phyloP scores from a whole-genome alignment of 2,113 vertebrate genomes.

The Parus major region DNA sequence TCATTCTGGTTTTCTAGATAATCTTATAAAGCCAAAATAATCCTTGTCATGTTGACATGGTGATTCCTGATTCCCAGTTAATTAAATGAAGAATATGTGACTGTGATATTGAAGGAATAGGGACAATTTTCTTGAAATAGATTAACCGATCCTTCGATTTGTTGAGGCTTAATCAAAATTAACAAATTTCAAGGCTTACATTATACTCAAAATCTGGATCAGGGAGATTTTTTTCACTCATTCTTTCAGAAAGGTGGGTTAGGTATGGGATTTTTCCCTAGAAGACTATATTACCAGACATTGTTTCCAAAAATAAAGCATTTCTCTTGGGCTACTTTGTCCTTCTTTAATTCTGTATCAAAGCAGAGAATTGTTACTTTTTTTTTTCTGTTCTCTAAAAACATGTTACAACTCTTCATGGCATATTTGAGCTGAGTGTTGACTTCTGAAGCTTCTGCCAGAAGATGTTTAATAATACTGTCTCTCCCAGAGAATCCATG shows the following conservation, averaged over 20 bases:
- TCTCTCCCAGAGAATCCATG: slow-evolving; percentile 6
- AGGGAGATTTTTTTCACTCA: background rate
- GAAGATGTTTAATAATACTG: slow-evolving; percentile 49
- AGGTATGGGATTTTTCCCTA: background rate
- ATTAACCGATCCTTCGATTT: background rate
- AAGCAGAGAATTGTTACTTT: background rate
- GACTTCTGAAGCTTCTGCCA: slow-evolving; percentile 29
- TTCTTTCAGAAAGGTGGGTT: background rate
- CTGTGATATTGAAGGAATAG: background rate
- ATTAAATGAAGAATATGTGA: background rate
- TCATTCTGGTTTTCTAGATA: background rate
- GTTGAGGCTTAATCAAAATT: background rate
- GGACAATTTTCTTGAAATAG: background rate
- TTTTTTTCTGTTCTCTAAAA: background rate
- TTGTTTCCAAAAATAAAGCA: background rate
- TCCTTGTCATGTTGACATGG: background rate
- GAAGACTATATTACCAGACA: background rate
- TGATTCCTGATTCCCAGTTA: background rate
- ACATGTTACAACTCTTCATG: background rate
- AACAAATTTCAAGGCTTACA: background rate
- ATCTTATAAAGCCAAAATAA: background rate
- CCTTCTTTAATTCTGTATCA: background rate
- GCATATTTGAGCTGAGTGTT: background rate
- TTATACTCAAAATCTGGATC: background rate
- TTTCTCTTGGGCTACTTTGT: background rate